Conservation (phyloP, 2,888 invertebrate species). For the Hesperia comma region DNA sequence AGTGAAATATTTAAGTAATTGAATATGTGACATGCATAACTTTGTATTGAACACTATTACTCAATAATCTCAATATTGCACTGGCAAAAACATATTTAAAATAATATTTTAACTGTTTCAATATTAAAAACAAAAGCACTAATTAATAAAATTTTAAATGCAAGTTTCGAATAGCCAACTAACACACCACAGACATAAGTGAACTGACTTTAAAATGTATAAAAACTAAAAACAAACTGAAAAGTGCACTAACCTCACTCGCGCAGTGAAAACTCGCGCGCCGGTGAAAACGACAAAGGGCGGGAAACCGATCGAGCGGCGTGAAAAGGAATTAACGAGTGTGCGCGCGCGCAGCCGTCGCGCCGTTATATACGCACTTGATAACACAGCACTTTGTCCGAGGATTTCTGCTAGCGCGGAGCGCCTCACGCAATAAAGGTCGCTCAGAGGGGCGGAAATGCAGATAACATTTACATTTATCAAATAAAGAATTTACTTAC, state of each 20-base stretch:
- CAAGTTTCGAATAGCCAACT: slow-evolving; percentile 16
- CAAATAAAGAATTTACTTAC: slow-evolving; percentile 6
- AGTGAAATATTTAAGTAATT: neutral
- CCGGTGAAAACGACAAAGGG: slow-evolving; percentile 67
- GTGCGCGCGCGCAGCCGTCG: slow-evolving; percentile 74
- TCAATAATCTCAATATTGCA: no score
- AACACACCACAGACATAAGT: slow-evolving; percentile 40
- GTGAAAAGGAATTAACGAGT: slow-evolving; percentile 66
- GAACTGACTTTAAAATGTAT: slow-evolving; percentile 40
- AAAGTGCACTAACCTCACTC: slow-evolving; percentile 72
- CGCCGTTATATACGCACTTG: slow-evolving; percentile 70
- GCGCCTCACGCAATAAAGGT: slow-evolving; percentile 45
- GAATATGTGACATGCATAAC: neutral
- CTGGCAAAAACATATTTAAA: neutral
- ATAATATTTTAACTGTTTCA: neutral
- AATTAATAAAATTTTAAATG: slow-evolving; percentile 12
- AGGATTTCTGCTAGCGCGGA: slow-evolving; percentile 42
- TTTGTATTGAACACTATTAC: no score
- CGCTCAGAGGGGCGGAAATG: slow-evolving; percentile 46
- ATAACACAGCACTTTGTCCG: slow-evolving; percentile 59
- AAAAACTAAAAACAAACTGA: slow-evolving; percentile 39
- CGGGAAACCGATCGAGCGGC: slow-evolving; percentile 68
- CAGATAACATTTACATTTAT: slow-evolving; percentile 28
- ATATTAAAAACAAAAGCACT: neutral
- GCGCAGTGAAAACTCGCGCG: slow-evolving; percentile 68